Evolutionary conservation across 2,888 invertebrate species (phyloP), one percentile per base, ranked within the genome.

Genomic region (Torymus aiolomorphi): DNA sequence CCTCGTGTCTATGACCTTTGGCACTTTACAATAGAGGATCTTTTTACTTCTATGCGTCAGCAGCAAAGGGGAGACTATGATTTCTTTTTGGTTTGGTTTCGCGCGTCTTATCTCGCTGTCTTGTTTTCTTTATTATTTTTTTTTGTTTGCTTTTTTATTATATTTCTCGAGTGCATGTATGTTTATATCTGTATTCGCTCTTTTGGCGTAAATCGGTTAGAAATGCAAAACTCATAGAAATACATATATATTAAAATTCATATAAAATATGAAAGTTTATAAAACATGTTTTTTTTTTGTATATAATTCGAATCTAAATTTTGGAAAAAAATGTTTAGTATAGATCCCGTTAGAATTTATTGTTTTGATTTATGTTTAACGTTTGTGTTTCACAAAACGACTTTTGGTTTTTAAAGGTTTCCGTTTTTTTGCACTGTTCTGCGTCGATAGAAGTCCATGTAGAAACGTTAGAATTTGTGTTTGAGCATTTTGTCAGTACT

Each of bases 11-110:
- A 57, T 59, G 51, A 76, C 65, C 69, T 59, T 80, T 80, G 77
- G 80, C 80, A 80, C 80, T 80, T 42, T 77, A 20, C 52, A 80
- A 77, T 65, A 69, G 51, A 80, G n/a, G 51, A 73, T 80, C n/a
- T 73, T 59, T 69, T 18, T 66, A 74, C 31, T 69, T 42, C 42
- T 42, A 42, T 73, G 42, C 20, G 14, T 76, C 61, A 66, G 71
- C 59, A 59, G 61, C 66, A 56, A 62, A 72, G 62, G 59, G 49
- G 52, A 75, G 57, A 79, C 66, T 59, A 71, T 56, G 54, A 75
- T 74, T 59, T 51, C 12, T 49, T 24, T 78, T 54, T 49, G 49
- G 16, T 63, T 78, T 57, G 11, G 49, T 51, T 54, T 8, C 51
- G 49, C 59, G n/a, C 20, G n/a, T 18, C 14, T 62, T n/a, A n/a